phyloP scores from a whole-genome alignment of 1,140 invertebrate species.

The Drosophila rufa region DNA sequence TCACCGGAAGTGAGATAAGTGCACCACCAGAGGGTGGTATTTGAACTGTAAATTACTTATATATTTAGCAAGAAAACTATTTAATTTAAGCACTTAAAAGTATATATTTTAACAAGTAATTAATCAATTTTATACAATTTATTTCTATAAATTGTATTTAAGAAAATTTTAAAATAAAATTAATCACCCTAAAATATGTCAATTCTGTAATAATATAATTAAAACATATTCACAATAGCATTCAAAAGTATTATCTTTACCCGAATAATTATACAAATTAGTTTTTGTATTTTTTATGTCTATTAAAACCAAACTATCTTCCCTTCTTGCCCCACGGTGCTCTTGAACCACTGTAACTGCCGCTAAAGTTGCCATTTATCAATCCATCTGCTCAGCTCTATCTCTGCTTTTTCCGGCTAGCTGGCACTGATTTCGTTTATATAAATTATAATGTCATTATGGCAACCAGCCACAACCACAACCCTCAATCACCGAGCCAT shows the following conservation, averaged over 20 bases:
- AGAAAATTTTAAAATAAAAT: too few species aligned
- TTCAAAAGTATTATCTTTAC: neutral
- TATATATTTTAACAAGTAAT: neutral
- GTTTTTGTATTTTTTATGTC: neutral
- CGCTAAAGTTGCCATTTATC: slow-evolving; percentile 68
- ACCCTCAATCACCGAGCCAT: slow-evolving; percentile 34
- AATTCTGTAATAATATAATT: too few species aligned
- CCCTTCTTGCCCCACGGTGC: slow-evolving; percentile 1
- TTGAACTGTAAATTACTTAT: too few species aligned
- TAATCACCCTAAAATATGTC: too few species aligned
- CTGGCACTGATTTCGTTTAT: slow-evolving; percentile 81
- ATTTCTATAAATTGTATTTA: neutral
- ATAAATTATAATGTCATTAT: slow-evolving; percentile 85
- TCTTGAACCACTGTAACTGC: slow-evolving; percentile 42
- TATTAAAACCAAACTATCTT: neutral
- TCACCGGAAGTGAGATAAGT: neutral
- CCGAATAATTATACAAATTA: neutral
- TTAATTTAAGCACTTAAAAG: neutral
- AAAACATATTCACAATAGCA: too few species aligned
- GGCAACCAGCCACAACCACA: slow-evolving; percentile 69
- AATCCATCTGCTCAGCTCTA: slow-evolving; percentile 55
- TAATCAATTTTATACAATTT: neutral
- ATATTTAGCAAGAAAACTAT: neutral
- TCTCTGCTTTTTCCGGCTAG: slow-evolving; percentile 16
- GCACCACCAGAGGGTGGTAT: neutral